phyloP scores from a whole-genome alignment of 1,140 invertebrate genomes.

The Saccostrea cuccullata region DNA sequence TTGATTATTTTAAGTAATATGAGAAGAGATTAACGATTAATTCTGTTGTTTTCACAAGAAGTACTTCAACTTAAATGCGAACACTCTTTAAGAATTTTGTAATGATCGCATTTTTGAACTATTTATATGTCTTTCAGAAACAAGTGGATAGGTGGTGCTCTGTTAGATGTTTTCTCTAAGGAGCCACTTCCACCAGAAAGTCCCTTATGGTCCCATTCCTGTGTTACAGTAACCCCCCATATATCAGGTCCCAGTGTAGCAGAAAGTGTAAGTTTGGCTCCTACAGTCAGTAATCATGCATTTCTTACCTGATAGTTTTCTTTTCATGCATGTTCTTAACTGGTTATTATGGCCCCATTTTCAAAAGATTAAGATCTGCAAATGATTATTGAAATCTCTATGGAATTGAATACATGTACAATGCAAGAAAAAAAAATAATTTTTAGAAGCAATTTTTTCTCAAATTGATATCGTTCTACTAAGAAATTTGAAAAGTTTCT shows the following conservation, averaged over 20 bases:
- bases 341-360: no score
- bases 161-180: conserved; percentile 82
- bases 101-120: not conserved
- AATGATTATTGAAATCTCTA: no score
- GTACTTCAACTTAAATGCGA: no score
- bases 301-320: not conserved
- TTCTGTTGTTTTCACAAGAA: no score
- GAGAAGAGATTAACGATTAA: no score
- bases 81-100: not conserved
- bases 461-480: no score
- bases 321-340: not conserved
- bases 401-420: no score
- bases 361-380: no score
- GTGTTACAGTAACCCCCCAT: conserved; percentile 82
- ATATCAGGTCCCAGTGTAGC: conserved; percentile 73
- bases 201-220: conserved; percentile 80
- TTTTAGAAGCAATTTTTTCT: no score
- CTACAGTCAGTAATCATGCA: not conserved
- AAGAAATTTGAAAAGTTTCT: no score
- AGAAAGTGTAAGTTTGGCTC: conserved; percentile 42
- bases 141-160: conserved; percentile 81
- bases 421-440: no score
- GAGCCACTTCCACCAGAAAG: conserved; percentile 81
- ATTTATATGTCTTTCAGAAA: conserved; percentile 49
- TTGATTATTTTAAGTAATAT: no score